These are phyloP conservation scores for Asarcornis scutulata DNA, from an alignment of 2,113 vertebrate species.

Conservation along the genomic window DNA sequence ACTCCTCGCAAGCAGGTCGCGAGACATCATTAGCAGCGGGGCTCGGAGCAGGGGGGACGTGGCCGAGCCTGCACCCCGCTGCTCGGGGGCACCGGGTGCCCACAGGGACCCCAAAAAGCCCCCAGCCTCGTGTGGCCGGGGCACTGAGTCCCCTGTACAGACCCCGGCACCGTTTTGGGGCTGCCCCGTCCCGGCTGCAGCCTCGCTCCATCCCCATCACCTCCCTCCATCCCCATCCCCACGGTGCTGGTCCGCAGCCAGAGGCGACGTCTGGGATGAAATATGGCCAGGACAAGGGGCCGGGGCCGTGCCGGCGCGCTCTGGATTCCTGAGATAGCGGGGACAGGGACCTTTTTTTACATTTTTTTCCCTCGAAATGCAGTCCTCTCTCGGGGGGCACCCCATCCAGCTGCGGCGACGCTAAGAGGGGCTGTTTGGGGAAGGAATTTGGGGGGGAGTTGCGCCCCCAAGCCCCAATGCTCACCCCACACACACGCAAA, in stretches of 20 bases:
- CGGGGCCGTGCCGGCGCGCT: background rate
- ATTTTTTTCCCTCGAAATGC: background rate
- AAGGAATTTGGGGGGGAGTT: background rate
- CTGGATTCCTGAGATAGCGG: background rate
- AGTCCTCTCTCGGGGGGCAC: background rate
- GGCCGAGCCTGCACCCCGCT: background rate
- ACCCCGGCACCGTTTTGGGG: too few relatives aligned
- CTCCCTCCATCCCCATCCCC: background rate
- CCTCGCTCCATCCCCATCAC: background rate
- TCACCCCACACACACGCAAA: background rate
- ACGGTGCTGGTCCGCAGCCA: background rate
- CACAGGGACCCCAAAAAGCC: too few relatives aligned
- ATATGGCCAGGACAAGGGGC: background rate
- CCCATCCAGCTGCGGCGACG: background rate
- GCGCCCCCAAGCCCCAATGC: background rate
- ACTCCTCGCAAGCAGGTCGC: background rate
- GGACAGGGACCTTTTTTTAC: background rate
- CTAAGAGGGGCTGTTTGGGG: background rate
- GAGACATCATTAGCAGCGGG: conserved; percentile 49
- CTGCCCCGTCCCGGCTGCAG: too few relatives aligned
- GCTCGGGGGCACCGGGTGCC: too few relatives aligned
- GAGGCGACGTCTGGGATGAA: background rate
- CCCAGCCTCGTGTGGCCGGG: background rate
- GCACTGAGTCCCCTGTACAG: too few relatives aligned
- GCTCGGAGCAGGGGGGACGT: background rate